These are phyloP conservation scores for cat (Felis catus) DNA, from an alignment of 2,113 vertebrate species.

Conservation along the genomic window DNA sequence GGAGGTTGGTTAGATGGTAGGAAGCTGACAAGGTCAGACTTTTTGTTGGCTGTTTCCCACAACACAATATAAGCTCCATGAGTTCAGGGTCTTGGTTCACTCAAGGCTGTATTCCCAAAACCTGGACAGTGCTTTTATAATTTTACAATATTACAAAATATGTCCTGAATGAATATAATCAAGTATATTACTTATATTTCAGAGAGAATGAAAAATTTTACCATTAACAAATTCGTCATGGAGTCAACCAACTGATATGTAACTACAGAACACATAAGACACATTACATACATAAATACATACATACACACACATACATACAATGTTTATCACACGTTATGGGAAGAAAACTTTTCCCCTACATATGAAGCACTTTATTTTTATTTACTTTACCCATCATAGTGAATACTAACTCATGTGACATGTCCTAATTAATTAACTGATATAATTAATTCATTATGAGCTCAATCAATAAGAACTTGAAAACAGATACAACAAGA, in stretches of 20 bases:
- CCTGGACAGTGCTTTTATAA: not conserved
- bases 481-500: not conserved
- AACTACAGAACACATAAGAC: not conserved
- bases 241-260: not conserved
- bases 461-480: not conserved
- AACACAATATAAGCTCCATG: not conserved
- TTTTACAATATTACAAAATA: not conserved
- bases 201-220: not conserved
- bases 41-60: not conserved
- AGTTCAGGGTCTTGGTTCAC: not conserved
- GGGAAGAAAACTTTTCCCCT: not conserved
- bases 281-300: not conserved
- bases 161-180: not conserved
- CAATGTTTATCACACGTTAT: not conserved
- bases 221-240: not conserved
- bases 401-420: slow-evolving; percentile 75
- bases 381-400: slow-evolving; percentile 63
- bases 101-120: not conserved
- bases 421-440: slow-evolving; percentile 65
- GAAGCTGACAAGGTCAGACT: not conserved
- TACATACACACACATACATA: not conserved
- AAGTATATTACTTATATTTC: not conserved
- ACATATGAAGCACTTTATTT: not conserved
- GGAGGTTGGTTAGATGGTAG: not conserved
- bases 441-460: not conserved